These are phyloP conservation scores for Acronicta alni DNA, from an alignment of 2,888 invertebrate genomes.

Conservation along the genomic window DNA sequence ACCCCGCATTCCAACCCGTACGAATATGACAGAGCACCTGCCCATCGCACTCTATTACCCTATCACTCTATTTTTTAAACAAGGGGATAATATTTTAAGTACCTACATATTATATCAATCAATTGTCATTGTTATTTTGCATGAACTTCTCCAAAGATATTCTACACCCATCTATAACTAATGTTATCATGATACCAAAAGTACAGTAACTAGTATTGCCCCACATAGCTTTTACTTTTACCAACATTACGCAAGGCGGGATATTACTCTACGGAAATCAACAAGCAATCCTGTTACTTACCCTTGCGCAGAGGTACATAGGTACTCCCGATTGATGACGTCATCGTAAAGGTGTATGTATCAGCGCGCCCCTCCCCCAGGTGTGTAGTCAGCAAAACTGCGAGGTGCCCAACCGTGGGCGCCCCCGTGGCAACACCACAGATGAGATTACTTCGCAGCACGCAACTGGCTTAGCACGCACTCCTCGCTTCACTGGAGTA, in stretches of 20 bases:
- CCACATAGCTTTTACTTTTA: neutral
- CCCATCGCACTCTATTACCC: too few species aligned
- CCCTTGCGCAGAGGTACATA: neutral
- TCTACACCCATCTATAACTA: too few species aligned
- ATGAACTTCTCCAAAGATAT: too few species aligned
- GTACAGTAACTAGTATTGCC: neutral
- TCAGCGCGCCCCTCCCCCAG: conserved; percentile 18
- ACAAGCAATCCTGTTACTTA: conserved; percentile 17
- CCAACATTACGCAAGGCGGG: conserved; percentile 3
- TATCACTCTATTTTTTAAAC: too few species aligned
- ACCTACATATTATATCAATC: too few species aligned
- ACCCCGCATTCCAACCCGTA: too few species aligned
- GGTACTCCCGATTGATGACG: neutral
- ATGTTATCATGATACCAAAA: too few species aligned
- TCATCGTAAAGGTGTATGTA: conserved; percentile 16
- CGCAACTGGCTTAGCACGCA: conserved; percentile 16
- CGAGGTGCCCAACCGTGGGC: conserved; percentile 10
- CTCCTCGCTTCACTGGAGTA: conserved; percentile 25
- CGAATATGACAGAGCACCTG: too few species aligned
- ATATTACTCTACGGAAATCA: neutral
- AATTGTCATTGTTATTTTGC: too few species aligned
- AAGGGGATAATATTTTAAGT: too few species aligned
- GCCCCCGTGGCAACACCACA: conserved; percentile 20
- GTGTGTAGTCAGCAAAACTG: conserved; percentile 30
- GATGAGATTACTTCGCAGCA: conserved; percentile 23